Percentiles rank a stretch among this genome's conserved stretches.
Conservation (phyloP, 1,140 invertebrate genomes). For the Leptoteleia sp. region DNA sequence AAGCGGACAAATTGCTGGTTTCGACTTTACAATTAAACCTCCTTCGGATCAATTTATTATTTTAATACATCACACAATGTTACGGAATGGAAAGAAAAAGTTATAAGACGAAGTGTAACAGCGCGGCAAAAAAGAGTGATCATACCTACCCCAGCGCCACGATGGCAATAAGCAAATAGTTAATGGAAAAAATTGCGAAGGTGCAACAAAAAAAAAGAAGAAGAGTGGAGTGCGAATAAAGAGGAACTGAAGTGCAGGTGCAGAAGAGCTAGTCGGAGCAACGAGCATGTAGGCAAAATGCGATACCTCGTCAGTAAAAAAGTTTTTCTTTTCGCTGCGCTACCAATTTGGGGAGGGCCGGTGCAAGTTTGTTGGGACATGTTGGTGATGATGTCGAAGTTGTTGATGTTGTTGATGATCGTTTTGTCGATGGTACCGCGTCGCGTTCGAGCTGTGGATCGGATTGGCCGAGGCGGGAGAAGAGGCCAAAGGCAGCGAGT, state of each 20-base stretch:
- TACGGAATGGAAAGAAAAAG: no score
- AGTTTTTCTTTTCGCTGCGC: conserved; percentile 62
- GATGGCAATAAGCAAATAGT: conserved; percentile 2
- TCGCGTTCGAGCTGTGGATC: conserved; percentile 79
- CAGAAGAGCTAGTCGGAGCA: conserved; percentile 59
- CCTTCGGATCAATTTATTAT: no score
- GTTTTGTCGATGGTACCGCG: conserved; percentile 78
- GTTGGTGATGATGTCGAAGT: conserved; percentile 75
- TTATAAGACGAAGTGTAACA: no score
- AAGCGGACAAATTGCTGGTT: no score
- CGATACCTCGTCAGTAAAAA: conserved; percentile 68
- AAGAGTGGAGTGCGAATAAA: conserved; percentile 26
- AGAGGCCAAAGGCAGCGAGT: conserved; percentile 81
- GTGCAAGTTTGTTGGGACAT: conserved; percentile 77
- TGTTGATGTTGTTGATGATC: conserved; percentile 77
- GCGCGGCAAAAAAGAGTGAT: no score
- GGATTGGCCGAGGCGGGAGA: conserved; percentile 77
- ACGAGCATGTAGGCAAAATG: conserved; percentile 62
- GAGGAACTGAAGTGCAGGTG: conserved; percentile 30
- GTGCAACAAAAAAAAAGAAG: no score
- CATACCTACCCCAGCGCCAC: no score
- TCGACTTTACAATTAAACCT: no score
- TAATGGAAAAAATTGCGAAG: conserved; percentile 14
- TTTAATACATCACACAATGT: no score
- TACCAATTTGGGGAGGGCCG: conserved; percentile 79